Evolutionary conservation across 2,797 vertebrate species (phyloP), one percentile per base, ranked within the genome.

Genomic region (Pseudochaenichthys georgianus): DNA sequence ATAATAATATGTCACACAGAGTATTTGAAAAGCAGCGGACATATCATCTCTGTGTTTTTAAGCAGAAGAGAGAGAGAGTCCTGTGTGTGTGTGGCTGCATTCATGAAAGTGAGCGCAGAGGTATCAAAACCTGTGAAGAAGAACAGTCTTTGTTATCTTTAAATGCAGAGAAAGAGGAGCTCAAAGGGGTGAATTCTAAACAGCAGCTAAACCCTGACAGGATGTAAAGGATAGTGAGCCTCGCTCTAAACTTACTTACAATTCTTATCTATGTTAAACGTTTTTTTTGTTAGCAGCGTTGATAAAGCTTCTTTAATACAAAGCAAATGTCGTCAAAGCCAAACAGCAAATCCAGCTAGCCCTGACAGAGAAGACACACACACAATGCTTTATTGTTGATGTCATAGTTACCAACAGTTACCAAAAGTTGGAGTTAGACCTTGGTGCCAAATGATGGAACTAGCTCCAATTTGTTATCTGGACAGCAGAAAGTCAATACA

Each of bases 111-210:
- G 63, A 78, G 19, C 15, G 1, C 45, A 53, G 41, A 58, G 23
- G 41, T 58, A 58, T 71, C 53, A 54, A 16, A 64, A 48, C 50
- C 34, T 43, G 48, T 16, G 42, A 60, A 41, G 23, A 66, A 17
- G 31, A 73, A n/a, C 15, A 43, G 19, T n/a, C 41, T 63, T 69
- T 64, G 70, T 75, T 71, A 68, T 75, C 72, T 75, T 51, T 54
- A 50, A 68, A 68, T 55, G 57, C 53, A 60, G 41, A 65, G 48
- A 71, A 67, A 82, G 41, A 58, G 42, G 41, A 50, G 65, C 60
- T 69, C 23, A 70, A 79, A 64, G 0, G 19, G 55, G 2, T 74
- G 66, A 78, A 59, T 74, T 67, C 34, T 64, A 54, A 75, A 67
- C 65, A 50, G 45, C 34, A 70, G 75, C 66, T 67, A 31, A 78